Evolutionary conservation across 2,888 invertebrate genomes (phyloP).

Genomic region (Hydrotaea diabolus): DNA sequence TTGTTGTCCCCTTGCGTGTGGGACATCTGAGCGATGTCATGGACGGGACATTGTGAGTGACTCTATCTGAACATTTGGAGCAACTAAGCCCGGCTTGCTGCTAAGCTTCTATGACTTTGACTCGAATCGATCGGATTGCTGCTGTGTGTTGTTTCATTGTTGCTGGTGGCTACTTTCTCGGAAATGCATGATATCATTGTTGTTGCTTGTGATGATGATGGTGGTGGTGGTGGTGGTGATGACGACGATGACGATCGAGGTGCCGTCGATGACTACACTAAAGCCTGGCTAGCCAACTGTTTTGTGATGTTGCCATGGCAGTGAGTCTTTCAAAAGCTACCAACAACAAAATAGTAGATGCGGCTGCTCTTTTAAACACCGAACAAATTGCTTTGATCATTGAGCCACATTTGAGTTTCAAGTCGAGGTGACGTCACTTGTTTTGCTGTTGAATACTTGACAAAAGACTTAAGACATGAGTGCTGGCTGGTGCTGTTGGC

Average conservation of each 20-base stretch:
- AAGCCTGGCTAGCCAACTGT: neutral
- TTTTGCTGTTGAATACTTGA: neutral
- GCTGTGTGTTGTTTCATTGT: neutral
- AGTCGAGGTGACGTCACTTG: constrained; percentile 61
- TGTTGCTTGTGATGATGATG: constrained; percentile 31
- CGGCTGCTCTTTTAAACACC: neutral
- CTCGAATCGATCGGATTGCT: constrained; percentile 39
- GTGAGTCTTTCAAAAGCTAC: neutral
- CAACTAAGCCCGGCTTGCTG: constrained; percentile 20
- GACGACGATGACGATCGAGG: neutral
- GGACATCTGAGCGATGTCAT: neutral
- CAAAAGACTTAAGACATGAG: constrained; percentile 36
- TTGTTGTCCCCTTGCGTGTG: no score
- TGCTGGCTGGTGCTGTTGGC: neutral
- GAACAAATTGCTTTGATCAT: constrained; percentile 18
- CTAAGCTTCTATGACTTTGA: constrained; percentile 19
- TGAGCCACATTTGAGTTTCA: constrained; percentile 31
- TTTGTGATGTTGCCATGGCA: neutral
- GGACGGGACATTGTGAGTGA: neutral
- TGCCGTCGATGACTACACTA: neutral
- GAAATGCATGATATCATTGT: constrained; percentile 68
- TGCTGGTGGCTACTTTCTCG: constrained; percentile 63
- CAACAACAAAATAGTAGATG: neutral
- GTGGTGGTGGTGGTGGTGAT: neutral
- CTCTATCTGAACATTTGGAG: constrained; percentile 24